Percentiles rank a stretch among this genome's conserved stretches.
These are phyloP conservation scores for Lates japonicus DNA, from an alignment of 2,797 vertebrate genomes.

Conservation along the genomic window DNA sequence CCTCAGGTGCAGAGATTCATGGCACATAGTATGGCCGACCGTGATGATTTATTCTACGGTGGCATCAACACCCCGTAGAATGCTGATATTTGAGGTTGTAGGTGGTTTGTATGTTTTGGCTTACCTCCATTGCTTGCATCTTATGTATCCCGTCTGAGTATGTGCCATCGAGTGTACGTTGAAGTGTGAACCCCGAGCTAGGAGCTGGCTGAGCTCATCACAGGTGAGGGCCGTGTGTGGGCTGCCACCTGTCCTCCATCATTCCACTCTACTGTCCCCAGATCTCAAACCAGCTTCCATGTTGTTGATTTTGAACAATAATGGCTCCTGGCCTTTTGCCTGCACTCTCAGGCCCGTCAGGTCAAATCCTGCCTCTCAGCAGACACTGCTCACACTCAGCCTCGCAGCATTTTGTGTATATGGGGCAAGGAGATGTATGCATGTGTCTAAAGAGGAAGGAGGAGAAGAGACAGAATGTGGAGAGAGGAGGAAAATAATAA, in stretches of 20 bases:
- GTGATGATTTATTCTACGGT: too few relatives aligned
- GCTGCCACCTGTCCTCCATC: conserved; percentile 82
- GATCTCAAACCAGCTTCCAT: too few relatives aligned
- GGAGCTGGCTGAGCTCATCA: conserved; percentile 53
- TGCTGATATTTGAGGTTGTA: too few relatives aligned
- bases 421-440: conserved; percentile 39
- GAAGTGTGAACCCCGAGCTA: conserved; percentile 23
- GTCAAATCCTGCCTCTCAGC: conserved; percentile 80
- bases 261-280: too few relatives aligned
- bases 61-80: too few relatives aligned
- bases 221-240: conserved; percentile 70
- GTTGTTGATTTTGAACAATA: too few relatives aligned
- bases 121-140: conserved; percentile 24
- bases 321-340: too few relatives aligned
- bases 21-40: too few relatives aligned
- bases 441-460: conserved; percentile 38
- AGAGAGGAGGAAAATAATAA: conserved; percentile 70
- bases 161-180: conserved; percentile 21
- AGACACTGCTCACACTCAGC: conserved; percentile 81
- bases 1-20: conserved; percentile 67
- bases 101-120: conserved; percentile 56
- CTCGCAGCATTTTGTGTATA: conserved; percentile 81
- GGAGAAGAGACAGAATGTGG: conserved; percentile 60
- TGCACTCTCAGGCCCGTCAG: conserved; percentile 79
- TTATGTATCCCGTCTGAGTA: conserved; percentile 28